Base-by-base conservation (phyloP, 2,797 vertebrate species). In the Pogonophryne albipinna region DNA sequence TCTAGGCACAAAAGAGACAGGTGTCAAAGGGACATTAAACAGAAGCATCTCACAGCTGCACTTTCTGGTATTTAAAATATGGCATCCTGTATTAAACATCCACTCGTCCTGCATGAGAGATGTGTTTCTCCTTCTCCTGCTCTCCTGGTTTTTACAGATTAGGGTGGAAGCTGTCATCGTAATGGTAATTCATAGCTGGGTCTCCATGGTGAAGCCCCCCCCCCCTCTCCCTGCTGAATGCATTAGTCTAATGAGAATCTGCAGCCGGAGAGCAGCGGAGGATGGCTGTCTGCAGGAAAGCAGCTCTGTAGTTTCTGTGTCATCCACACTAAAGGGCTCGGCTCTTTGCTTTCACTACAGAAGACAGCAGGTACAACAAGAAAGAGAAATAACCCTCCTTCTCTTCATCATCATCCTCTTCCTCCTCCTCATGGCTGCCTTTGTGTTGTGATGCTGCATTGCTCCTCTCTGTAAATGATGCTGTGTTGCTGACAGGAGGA, bases 241-340 rank as follows among this genome's bases (percentile, higher is more conserved):
- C 97, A 97, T 97, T 97, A 97, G 96, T 95, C 95, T 98, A 97
- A 97, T 98, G 96, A 97, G 96, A 96, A 95, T 96, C 95, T 97
- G 96, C 96, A 97, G 96, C 96, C 95, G 80, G 80, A 83, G 91
- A 90, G 93, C 89, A 86, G 88, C 76, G 69, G 90, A 93, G 87
- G 93, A 96, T 93, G 95, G 93, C 92, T 95, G 94, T 92, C 88
- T 87, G 91, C 88, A 90, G 90, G 89, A 91, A 91, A 91, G 75
- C 85, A 92, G 93, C 90, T 92, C 80, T 38, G 60, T 55, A 66
- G 71, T 78, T 67, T 84, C 80, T 73, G 81, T 82, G 82, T 83
- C 82, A 9, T 9, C 34, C 34, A 89, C 50, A 86, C 78, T 82
- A 86, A 87, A 87, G 81, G 76, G 82, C 78, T 87, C 71, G 79